Evolutionary conservation across 2,113 vertebrate genomes (phyloP).

Genomic region (Carettochelys insculpta): DNA sequence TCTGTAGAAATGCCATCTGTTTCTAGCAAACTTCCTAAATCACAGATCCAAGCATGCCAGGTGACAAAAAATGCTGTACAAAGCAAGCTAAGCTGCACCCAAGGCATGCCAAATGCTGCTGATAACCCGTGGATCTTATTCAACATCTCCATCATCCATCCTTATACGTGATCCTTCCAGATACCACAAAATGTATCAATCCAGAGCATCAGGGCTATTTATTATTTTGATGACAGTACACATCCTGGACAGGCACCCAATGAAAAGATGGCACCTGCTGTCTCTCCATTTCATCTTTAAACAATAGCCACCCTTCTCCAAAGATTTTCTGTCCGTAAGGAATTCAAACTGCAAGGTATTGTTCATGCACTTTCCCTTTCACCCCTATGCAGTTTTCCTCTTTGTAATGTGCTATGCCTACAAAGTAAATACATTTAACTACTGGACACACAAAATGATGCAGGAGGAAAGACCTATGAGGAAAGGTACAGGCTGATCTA

Average conservation of each 20-base stretch:
- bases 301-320: fast-evolving
- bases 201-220: background rate
- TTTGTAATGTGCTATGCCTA: background rate
- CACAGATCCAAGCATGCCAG: background rate
- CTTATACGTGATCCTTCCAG: background rate
- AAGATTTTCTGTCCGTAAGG: background rate
- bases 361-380: fast-evolving
- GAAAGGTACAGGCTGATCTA: background rate
- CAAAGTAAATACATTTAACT: background rate
- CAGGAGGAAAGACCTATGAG: slow-evolving; percentile 44
- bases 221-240: background rate
- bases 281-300: background rate
- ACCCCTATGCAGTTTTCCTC: background rate
- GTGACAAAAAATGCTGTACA: background rate
- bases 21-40: background rate
- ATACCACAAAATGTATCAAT: background rate
- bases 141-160: background rate
- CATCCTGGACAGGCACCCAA: background rate
- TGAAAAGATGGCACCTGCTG: background rate
- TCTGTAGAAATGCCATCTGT: background rate
- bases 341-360: background rate
- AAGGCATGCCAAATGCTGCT: background rate
- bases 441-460: slow-evolving; percentile 14
- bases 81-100: background rate
- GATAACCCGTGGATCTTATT: background rate